Evolutionary conservation across 2,888 invertebrate species (phyloP).

Genomic region (Epinotia ramella): DNA sequence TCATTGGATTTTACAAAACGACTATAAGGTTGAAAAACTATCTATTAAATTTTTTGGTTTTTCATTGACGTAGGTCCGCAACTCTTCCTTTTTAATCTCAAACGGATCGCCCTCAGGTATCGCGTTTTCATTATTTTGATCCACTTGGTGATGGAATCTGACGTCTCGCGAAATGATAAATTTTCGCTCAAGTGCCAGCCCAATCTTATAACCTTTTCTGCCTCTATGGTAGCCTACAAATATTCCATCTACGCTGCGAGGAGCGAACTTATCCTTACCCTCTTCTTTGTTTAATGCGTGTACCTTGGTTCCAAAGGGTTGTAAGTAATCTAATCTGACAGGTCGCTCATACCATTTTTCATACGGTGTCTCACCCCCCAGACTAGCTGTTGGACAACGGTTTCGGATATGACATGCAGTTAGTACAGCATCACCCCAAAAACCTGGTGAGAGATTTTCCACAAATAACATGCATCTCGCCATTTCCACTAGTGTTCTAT

Average conservation of each 20-base stretch:
- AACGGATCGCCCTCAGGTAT: no score
- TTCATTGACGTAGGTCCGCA: no score
- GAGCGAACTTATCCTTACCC: neutral
- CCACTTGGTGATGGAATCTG: no score
- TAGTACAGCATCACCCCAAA: neutral
- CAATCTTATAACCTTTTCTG: neutral
- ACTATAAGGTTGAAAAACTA: no score
- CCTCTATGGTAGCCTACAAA: constrained; percentile 6
- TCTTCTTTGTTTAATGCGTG: neutral
- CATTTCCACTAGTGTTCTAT: neutral
- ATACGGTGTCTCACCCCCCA: neutral
- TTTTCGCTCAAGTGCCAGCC: neutral
- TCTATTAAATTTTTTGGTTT: no score
- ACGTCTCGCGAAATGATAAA: neutral
- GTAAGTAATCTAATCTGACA: neutral
- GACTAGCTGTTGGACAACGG: neutral
- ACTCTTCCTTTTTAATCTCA: no score
- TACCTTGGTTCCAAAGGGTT: constrained; percentile 1
- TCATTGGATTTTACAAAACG: no score
- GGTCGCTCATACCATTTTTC: neutral
- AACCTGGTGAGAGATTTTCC: neutral
- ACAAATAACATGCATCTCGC: neutral
- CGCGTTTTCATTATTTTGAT: no score
- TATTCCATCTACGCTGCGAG: neutral
- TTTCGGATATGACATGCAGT: neutral